phyloP scores from a whole-genome alignment of 2,888 invertebrate species.

The Abrostola tripartita region DNA sequence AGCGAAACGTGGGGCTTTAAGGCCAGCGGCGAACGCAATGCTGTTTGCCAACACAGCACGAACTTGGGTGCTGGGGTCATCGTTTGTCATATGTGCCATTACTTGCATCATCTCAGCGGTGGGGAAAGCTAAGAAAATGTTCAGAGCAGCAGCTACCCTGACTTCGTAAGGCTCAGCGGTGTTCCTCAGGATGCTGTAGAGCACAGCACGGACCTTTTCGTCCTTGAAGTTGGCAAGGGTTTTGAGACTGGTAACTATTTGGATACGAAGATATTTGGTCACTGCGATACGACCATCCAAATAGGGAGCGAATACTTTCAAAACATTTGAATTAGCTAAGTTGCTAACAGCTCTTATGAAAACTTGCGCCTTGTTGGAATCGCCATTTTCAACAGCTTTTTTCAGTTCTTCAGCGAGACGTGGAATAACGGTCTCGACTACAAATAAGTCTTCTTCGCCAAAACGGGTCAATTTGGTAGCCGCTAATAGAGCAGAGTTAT shows the following conservation, averaged over 20 bases:
- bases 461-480: conserved; percentile 88
- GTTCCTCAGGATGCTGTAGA: conserved; percentile 91
- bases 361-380: conserved; percentile 88
- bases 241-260: conserved; percentile 89
- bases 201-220: conserved; percentile 84
- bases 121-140: conserved; percentile 89
- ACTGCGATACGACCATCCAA: conserved; percentile 88
- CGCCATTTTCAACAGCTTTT: conserved; percentile 84
- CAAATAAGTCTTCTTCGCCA: conserved; percentile 87
- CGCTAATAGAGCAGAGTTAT: conserved; percentile 87
- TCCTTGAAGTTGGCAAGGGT: conserved; percentile 85
- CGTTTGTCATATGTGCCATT: conserved; percentile 91
- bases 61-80: conserved; percentile 90
- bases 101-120: conserved; percentile 90
- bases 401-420: conserved; percentile 86
- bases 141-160: conserved; percentile 89
- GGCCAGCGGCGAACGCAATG: conserved; percentile 86
- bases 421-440: conserved; percentile 88
- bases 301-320: conserved; percentile 90
- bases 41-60: conserved; percentile 90
- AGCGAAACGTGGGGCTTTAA: conserved; percentile 76
- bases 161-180: conserved; percentile 90
- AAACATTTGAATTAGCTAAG: conserved; percentile 89
- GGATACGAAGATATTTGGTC: conserved; percentile 89
- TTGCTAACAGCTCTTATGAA: conserved; percentile 90